These are phyloP conservation scores for Macrotrachela quadricornifera DNA, from an alignment of 1,140 invertebrate genomes.

Conservation along the genomic window DNA sequence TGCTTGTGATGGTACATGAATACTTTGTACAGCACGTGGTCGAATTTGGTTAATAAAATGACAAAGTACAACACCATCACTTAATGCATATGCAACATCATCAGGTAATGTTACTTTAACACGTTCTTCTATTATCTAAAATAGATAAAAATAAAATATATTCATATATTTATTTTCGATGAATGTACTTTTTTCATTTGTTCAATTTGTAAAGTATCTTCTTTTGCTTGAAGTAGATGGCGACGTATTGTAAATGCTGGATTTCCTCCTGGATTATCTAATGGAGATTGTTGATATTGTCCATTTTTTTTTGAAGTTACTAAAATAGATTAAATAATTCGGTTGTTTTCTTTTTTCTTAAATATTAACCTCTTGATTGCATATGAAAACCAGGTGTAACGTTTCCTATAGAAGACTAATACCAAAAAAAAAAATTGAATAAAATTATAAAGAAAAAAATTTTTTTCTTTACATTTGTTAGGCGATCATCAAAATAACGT, in stretches of 20 bases:
- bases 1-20: slow-evolving; percentile 75
- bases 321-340: too few relatives aligned
- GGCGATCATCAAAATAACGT: too few relatives aligned
- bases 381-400: too few relatives aligned
- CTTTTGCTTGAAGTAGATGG: slow-evolving; percentile 64
- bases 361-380: too few relatives aligned
- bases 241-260: slow-evolving; percentile 71
- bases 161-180: slow-evolving; percentile 5
- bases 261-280: slow-evolving; percentile 28
- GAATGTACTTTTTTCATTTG: slow-evolving; percentile 46
- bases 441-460: too few relatives aligned
- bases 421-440: too few relatives aligned
- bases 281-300: too few relatives aligned
- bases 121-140: slow-evolving; percentile 64
- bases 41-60: slow-evolving; percentile 74
- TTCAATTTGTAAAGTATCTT: slow-evolving; percentile 62
- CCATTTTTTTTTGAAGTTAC: too few relatives aligned
- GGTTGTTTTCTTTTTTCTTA: too few relatives aligned
- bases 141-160: slow-evolving; percentile 1
- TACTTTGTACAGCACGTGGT: slow-evolving; percentile 65
- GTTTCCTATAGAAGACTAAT: too few relatives aligned
- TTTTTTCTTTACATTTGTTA: too few relatives aligned
- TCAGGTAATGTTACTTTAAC: slow-evolving; percentile 67
- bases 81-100: slow-evolving; percentile 58
- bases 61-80: slow-evolving; percentile 73